Base-by-base conservation (phyloP, 2,888 invertebrate genomes). In the Abrostola tripartita region DNA sequence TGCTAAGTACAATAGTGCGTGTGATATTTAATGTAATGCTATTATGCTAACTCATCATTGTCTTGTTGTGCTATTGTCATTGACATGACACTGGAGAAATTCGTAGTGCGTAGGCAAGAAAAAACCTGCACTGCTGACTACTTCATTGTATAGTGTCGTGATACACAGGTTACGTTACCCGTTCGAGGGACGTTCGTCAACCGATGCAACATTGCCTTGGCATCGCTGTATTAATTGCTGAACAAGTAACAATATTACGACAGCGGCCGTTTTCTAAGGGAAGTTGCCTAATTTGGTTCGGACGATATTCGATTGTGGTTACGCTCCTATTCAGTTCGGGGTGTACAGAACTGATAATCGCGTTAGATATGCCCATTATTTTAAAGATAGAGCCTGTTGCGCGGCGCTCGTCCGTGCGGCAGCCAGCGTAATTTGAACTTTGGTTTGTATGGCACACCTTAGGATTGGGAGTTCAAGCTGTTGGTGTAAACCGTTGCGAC, bases 231-330 rank as follows among this genome's bases (percentile, higher is more conserved):
- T 76, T 74, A 68, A 67, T 67, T 67, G 62, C 58, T 67, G 24
- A 24, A 24, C 24, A 61, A 51, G 44, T 65, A 65, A 65, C 54
- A 64, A 58, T 50, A 64, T 76, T 73, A 76, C 77, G 54, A 68
- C 75, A 71, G 66, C 66, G 60, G 52, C 55, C 58, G 78, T 76
- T 84, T 81, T 82, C 83, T 81, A 82, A 76, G 79, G 84, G 84
- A 84, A 81, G 79, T 84, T 84, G 84, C 83, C 55, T 59, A 79
- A 72, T 50, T 35, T 5, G 52, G 70, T 60, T 71, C 65, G 78
- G 71, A 71, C 64, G 68, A n/a, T n/a, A n/a, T 49, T 56, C 14
- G 73, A 75, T 76, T 61, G 71, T 77, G 54, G 67, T 74, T 77
- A 65, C 74, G 76, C 65, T 77, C 69, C 60, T 74, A 69, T 67